Evolutionary conservation across 2,888 invertebrate species (phyloP), one percentile per base, ranked within the genome.

Genomic region (Amphimallon solstitiale): DNA sequence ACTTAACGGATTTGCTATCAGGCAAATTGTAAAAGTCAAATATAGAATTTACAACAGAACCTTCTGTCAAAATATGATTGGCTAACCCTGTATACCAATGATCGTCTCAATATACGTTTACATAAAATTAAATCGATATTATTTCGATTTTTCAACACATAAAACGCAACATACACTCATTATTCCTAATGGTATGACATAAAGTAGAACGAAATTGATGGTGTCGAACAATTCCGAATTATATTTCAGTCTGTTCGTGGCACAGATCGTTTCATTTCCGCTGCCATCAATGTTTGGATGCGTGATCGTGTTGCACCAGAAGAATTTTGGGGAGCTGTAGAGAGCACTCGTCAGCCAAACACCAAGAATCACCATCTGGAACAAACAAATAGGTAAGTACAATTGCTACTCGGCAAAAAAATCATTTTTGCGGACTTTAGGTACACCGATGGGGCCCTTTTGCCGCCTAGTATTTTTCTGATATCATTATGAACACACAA

Each of bases 321-420:
- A 87, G 78, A 95, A 91, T 77, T 93, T 91, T 0, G 94, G 95
- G 1, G 90, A 89, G 69, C 93, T 93, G 83, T 94, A 94, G 0
- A 90, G 84, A 0, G 92, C 93, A 70, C 94, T 92, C 14, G 91
- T 86, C 60, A 93, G 85, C 95, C 95, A 95, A 3, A 94, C 94
- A 1, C 89, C 86, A 15, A 89, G 83, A 72, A 94, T 92, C 59
- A 92, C 92, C 77, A 92, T 78, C 92, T 92, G 84, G 4, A 83
- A 81, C 69, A 69, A 64, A 62, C 4, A 61, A 34, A 45, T 14
- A 46, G 2, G n/a, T n/a, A n/a, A n/a, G n/a, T n/a, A n/a, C n/a
- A n/a, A n/a, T n/a, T n/a, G n/a, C n/a, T n/a, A n/a, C n/a, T n/a
- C n/a, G n/a, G n/a, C n/a, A n/a, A n/a, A n/a, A n/a, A n/a, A n/a